A percentile compares a stretch with the other conserved stretches of the same genome.
These are phyloP conservation scores for Phyto melanocephala DNA, from an alignment of 2,888 invertebrate species.

Conservation along the genomic window DNA sequence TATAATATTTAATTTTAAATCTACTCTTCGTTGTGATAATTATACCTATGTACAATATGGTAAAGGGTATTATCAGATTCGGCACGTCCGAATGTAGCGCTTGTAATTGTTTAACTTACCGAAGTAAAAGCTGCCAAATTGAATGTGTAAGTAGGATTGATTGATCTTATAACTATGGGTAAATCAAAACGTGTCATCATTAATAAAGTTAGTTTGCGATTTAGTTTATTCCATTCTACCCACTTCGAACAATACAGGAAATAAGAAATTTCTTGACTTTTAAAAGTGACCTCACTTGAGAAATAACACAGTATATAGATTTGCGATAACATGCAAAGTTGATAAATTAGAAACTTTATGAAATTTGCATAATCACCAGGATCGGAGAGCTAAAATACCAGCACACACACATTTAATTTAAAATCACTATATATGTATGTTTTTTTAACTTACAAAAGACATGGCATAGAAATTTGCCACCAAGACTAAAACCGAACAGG, in stretches of 20 bases:
- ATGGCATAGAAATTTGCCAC: slow-evolving; percentile 73
- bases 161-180: slow-evolving; percentile 68
- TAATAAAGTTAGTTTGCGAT: slow-evolving; percentile 66
- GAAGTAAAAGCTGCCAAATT: slow-evolving; percentile 72
- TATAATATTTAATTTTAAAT: no score
- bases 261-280: slow-evolving; percentile 49
- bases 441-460: slow-evolving; percentile 68
- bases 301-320: slow-evolving; percentile 72
- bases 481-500: slow-evolving; percentile 72
- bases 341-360: slow-evolving; percentile 69
- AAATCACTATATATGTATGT: background rate
- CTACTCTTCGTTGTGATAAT: no score
- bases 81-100: no score
- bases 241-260: slow-evolving; percentile 66
- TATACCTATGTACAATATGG: no score
- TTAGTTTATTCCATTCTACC: slow-evolving; percentile 66
- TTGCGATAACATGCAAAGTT: slow-evolving; percentile 71
- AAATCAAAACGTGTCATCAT: slow-evolving; percentile 67
- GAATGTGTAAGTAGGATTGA: slow-evolving; percentile 70
- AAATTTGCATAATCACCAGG: slow-evolving; percentile 65
- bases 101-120: no score
- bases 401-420: background rate
- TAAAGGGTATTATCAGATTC: no score
- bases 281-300: slow-evolving; percentile 69
- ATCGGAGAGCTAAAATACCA: slow-evolving; percentile 53